Base-by-base conservation (phyloP, 2,113 vertebrate genomes). In the Corythornis cristatus region DNA sequence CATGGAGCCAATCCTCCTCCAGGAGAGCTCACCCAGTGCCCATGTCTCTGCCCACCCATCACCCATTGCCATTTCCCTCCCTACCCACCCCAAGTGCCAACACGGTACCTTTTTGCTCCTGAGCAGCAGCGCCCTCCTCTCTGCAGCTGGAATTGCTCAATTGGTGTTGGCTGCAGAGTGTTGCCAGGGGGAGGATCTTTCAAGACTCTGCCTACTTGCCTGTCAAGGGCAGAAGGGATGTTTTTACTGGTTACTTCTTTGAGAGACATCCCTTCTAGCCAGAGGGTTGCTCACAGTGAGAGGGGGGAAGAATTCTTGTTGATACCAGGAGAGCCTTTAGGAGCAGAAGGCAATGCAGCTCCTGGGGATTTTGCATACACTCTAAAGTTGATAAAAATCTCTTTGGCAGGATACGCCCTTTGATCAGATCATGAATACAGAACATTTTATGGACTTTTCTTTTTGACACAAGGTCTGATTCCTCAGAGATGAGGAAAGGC, bases 201-300 rank as follows among this genome's bases (percentile, higher is more conserved):
- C 91, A 97, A 86, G 95, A 97, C 97, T 96, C 97, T 96, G 85
- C 97, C 97, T 73, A 97, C 97, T 96, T 97, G 97, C 96, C 97
- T 97, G 92, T 93, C 53, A 94, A 76, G 76, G 76, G 64, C 42
- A 91, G 58, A 96, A 90, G 54, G 66, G 78, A 75, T 48, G 46
- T 78, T 94, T 89, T 78, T 51, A 79, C 66, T 23, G 35, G 83
- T 89, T 87, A 94, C 31, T 40, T 40, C 45, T 82, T 80, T 53
- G 79, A 83, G 0, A 90, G 28, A 35, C 33, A 64, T 56, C 84
- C 40, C 60, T 93, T 83, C 70, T 48, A 84, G 48, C 62, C 68
- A 87, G 19, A 6, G 23, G 25, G 16, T 66, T 48, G 81, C 73
- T 58, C 57, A 58, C 0, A 12, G 48, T 35, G 29, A 82, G 14